These are phyloP conservation scores for Leptocoma aspasia DNA, from an alignment of 2,113 vertebrate species.

Conservation along the genomic window DNA sequence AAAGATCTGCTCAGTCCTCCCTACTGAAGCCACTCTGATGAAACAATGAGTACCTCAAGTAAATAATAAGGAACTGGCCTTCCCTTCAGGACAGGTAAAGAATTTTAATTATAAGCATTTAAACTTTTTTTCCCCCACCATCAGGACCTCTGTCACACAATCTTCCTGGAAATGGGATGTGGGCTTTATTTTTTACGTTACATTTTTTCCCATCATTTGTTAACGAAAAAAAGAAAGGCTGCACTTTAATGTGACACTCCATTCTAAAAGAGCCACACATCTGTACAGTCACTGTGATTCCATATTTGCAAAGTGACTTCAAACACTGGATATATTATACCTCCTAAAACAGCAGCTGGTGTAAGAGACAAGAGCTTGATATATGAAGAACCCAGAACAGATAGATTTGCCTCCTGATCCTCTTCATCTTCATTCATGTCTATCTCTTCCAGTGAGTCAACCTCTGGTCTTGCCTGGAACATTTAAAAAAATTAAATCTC, in stretches of 20 bases:
- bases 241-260: background rate
- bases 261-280: background rate
- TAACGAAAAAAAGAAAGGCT: background rate
- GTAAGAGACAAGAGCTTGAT: constrained; percentile 84
- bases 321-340: constrained; percentile 57
- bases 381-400: constrained; percentile 86
- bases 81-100: background rate
- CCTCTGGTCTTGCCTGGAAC: constrained; percentile 77
- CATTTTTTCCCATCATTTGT: background rate
- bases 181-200: background rate
- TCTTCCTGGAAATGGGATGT: background rate
- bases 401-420: constrained; percentile 77
- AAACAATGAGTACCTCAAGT: background rate
- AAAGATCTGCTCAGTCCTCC: background rate
- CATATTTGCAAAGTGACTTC: background rate
- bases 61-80: background rate
- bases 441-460: constrained; percentile 55
- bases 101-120: background rate
- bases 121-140: background rate
- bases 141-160: background rate
- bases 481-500: background rate
- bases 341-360: constrained; percentile 75
- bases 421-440: constrained; percentile 65
- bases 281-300: background rate
- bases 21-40: background rate